Base-by-base conservation (phyloP, 2,797 vertebrate species). In the Gambelia wislizenii region DNA sequence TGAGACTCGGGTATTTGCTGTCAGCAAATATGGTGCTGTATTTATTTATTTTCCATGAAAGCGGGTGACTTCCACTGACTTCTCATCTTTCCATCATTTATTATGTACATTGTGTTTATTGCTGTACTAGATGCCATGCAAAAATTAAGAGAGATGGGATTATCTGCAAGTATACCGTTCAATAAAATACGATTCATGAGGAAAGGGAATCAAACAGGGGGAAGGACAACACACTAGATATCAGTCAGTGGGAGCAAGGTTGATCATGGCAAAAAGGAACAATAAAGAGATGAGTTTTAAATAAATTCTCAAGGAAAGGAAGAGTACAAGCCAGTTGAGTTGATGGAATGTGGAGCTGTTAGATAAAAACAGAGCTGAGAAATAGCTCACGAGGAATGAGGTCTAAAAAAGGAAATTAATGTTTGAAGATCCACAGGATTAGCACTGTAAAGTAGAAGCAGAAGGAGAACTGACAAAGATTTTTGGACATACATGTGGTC, bases 11-110 rank as follows among this genome's bases (percentile, higher is more conserved):
- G 49, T 89, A 64, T 85, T 81, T 44, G 44, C 30, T 81, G 78
- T 44, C 52, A 74, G 25, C 47, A 54, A 54, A 30, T 87, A 56
- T n/a, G n/a, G 69, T 44, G 36, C 14, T 25, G 25, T 74, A 25
- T 81, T 70, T 79, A 85, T 84, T 89, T 77, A 72, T 86, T 64
- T 82, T 74, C 64, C 16, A 85, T 79, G 69, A 72, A 84, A 59
- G 52, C 80, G 44, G 75, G 78, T 75, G 69, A 12, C n/a, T 86
- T 75, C 54, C 77, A 86, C 49, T 81, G 56, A 76, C 47, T 33
- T 80, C 56, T 83, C 72, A 52, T 76, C 42, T 64, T 27, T 49
- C 27, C 44, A 81, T 80, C 67, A 75, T 61, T 59, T 85, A 80
- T 81, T 85, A 74, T 18, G 64, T 75, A 25, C 18, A 85, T 42